phyloP scores from a whole-genome alignment of 35 echinoderm and acorn worm species.

The Amphiura filiformis region DNA sequence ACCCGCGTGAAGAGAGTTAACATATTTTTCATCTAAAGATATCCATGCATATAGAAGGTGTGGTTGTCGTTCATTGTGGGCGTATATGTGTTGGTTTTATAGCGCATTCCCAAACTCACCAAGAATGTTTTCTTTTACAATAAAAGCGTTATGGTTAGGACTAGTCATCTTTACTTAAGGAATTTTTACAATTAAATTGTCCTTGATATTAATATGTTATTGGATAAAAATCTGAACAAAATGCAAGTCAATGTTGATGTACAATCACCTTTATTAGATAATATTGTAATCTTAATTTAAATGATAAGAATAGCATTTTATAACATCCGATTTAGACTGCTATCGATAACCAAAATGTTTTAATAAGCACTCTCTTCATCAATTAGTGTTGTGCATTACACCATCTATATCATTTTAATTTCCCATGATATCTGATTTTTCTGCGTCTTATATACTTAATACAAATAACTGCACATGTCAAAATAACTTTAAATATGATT shows the following conservation, averaged over 20 bases:
- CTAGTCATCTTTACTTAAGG: too few species aligned
- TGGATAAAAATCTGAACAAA: neutral
- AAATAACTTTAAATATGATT: neutral
- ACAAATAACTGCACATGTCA: neutral
- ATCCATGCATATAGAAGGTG: too few species aligned
- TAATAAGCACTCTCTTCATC: neutral
- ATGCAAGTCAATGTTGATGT: neutral
- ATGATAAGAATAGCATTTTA: too few species aligned
- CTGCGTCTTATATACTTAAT: neutral
- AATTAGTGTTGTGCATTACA: neutral
- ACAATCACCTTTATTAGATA: neutral
- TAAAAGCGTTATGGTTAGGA: too few species aligned
- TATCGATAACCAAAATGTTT: neutral
- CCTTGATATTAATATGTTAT: neutral
- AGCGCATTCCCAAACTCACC: too few species aligned
- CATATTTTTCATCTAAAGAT: too few species aligned
- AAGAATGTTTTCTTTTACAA: too few species aligned
- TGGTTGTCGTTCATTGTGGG: too few species aligned
- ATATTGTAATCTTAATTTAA: neutral
- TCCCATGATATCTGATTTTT: neutral
- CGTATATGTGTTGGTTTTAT: too few species aligned
- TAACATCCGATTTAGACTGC: too few species aligned
- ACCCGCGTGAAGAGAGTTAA: too few species aligned
- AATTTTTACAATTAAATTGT: neutral
- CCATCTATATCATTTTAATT: neutral